A percentile compares a stretch with the other conserved stretches of the same genome.
These are phyloP conservation scores for Exaiptasia diaphana DNA, from an alignment of 64 coral and sea anemone genomes.

Conservation along the genomic window DNA sequence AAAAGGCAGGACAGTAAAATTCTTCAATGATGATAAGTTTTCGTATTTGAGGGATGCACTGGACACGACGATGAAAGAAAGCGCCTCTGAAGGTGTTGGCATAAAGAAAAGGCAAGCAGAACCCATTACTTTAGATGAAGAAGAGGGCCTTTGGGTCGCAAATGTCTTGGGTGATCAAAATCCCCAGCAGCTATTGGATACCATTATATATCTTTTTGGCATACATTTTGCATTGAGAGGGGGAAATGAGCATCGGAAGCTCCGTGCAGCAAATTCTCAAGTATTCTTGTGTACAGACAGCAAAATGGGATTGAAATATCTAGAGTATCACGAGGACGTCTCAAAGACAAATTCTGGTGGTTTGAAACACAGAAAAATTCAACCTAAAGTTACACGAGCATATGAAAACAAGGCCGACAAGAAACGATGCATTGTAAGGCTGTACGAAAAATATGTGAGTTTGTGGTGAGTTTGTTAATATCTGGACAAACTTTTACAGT, in stretches of 20 bases:
- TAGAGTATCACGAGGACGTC: slow-evolving; percentile 3
- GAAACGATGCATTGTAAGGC: background rate
- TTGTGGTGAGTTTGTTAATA: too few relatives aligned
- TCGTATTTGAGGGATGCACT: background rate
- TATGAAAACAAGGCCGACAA: background rate
- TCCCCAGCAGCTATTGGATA: slow-evolving; percentile 11
- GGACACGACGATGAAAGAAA: slow-evolving; percentile 4
- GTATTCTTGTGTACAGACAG: background rate
- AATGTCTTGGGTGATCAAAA: background rate
- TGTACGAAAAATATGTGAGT: background rate
- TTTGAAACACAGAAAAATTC: background rate
- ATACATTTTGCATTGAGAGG: slow-evolving; percentile 17
- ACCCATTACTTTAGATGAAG: slow-evolving; percentile 5
- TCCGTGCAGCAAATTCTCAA: background rate
- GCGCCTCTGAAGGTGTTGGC: background rate
- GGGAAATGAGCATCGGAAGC: slow-evolving; percentile 15
- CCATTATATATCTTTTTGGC: slow-evolving; percentile 6
- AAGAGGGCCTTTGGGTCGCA: background rate
- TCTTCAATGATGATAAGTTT: background rate
- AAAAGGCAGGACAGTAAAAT: background rate
- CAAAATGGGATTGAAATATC: background rate
- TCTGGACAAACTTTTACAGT: background rate
- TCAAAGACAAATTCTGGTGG: background rate
- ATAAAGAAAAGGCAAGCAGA: background rate
- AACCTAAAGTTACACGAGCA: background rate